Base-by-base conservation (phyloP, 2,113 vertebrate species). In the Actinemys pallida region DNA sequence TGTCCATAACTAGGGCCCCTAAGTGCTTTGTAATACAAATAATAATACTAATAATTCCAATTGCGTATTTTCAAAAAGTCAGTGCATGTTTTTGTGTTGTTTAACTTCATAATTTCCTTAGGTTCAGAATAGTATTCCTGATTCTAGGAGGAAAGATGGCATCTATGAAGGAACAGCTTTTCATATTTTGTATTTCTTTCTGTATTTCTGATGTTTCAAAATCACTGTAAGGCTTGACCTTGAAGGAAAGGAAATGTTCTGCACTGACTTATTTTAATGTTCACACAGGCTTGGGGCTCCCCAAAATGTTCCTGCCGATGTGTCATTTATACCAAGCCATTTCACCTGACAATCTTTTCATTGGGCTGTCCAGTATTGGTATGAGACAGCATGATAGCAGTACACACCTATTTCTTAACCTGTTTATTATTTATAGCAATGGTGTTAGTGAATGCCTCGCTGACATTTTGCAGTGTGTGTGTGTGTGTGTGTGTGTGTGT, bases 251-350 rank as follows among this genome's bases (percentile, higher is more conserved):
- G 4, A 87, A 88, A 1, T 31, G 3, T 3, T 89, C 12, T 83
- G 2, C 49, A 54, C 35, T 72, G 82, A 83, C 45, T 69, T 62
- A 52, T 59, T 16, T 79, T 52, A 29, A 53, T 84, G 82, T 93
- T 11, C 49, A 53, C 5, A 69, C 57, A 78, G 5, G 0, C 0
- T 45, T 1, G 1, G 17, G 47, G 0, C 81, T 12, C 20, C 31
- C 4, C 13, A 72, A 88, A 87, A 11, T 3, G n/a, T 84, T 3
- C 35, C 19, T 89, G 93, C 89, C 81, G 10, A 83, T 31, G 1
- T 39, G 75, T 4, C 8, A 16, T 54, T 89, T 4, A 49, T 79
- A 47, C 29, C 79, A 89, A 86, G 27, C 2, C 6, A 49, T 1
- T 12, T 84, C 4, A 1, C 1, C 10, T 89, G 47, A 75, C 31